phyloP scores from a whole-genome alignment of 2,113 vertebrate species.

The Drymodes brunneopygia region DNA sequence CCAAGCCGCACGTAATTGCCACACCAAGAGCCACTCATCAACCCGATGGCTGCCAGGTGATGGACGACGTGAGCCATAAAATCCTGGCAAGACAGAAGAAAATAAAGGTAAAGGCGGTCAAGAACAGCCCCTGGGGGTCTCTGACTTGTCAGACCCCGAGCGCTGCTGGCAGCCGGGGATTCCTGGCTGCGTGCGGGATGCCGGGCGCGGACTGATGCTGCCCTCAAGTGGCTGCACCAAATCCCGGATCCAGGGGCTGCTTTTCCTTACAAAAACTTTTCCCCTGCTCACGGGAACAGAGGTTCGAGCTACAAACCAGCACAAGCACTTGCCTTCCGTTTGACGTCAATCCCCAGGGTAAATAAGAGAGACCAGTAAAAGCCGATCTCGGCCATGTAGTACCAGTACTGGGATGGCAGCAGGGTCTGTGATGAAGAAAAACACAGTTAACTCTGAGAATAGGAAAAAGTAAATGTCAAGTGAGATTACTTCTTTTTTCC shows the following conservation, averaged over 20 bases:
- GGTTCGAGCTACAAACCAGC: background rate
- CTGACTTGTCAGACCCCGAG: background rate
- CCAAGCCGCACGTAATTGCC: constrained; percentile 90
- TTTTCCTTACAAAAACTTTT: rapidly evolving
- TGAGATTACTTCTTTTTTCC: background rate
- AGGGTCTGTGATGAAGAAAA: constrained; percentile 73
- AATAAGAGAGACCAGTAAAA: constrained; percentile 92
- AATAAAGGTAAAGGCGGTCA: background rate
- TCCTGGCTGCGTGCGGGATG: rapidly evolving
- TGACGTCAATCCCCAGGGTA: constrained; percentile 86
- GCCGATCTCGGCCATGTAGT: constrained; percentile 89
- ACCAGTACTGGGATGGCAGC: constrained; percentile 94
- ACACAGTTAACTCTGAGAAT: background rate
- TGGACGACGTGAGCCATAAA: constrained; percentile 90
- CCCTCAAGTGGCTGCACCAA: constrained; percentile 25
- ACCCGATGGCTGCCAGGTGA: constrained; percentile 85
- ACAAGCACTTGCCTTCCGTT: constrained; percentile 82
- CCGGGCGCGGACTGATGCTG: background rate
- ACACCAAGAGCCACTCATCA: constrained; percentile 91
- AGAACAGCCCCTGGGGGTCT: background rate
- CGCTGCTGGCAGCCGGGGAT: background rate
- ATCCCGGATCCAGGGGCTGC: background rate
- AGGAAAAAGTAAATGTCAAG: background rate
- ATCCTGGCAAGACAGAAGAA: constrained; percentile 71
- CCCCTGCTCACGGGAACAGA: rapidly evolving